These are phyloP conservation scores for Podocnemis expansa DNA, from an alignment of 2,113 vertebrate species.

Conservation along the genomic window DNA sequence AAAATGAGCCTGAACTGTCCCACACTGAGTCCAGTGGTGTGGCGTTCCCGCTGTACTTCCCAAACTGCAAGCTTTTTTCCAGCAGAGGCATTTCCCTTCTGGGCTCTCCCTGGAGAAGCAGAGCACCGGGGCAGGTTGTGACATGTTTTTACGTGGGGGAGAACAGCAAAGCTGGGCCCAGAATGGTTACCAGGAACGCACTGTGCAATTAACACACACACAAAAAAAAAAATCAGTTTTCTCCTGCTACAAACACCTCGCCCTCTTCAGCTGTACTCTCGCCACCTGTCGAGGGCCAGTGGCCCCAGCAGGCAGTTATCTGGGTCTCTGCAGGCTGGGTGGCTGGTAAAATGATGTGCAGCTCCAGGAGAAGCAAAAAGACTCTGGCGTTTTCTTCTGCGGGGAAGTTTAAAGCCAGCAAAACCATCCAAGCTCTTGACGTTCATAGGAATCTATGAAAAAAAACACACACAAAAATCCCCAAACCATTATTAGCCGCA, in stretches of 20 bases:
- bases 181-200: neutral
- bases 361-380: neutral
- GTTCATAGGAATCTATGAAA: slow-evolving; percentile 23
- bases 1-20: neutral
- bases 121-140: neutral
- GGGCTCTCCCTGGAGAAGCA: neutral
- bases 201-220: neutral
- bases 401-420: too few relatives aligned
- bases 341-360: neutral
- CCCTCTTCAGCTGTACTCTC: neutral
- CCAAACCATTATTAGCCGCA: neutral
- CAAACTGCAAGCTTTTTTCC: neutral
- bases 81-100: neutral
- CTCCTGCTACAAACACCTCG: neutral
- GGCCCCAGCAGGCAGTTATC: neutral
- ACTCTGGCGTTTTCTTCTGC: neutral
- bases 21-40: neutral
- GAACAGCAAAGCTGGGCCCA: neutral
- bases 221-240: neutral
- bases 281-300: neutral
- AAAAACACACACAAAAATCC: neutral
- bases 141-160: neutral
- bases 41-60: neutral
- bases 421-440: neutral
- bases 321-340: neutral